Evolutionary conservation across 2,797 vertebrate genomes (phyloP).

Genomic region (Protosalanx chinensis): DNA sequence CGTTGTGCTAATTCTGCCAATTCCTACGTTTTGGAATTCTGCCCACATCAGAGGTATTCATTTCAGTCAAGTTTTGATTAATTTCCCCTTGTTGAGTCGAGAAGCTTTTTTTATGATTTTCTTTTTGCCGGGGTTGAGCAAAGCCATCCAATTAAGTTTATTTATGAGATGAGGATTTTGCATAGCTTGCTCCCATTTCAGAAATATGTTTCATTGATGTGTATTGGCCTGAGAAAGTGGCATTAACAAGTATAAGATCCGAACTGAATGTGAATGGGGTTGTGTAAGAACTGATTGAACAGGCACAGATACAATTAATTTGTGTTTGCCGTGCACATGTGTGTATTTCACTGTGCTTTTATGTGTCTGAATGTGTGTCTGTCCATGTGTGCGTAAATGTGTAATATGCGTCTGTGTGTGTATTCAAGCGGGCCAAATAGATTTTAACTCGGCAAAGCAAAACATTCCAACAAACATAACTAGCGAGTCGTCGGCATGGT

Average conservation of each 20-base stretch:
- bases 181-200: slow-evolving; percentile 9
- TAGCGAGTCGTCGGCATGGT: too few relatives aligned
- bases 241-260: slow-evolving; percentile 16
- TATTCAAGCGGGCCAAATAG: background rate
- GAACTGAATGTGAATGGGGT: slow-evolving; percentile 3
- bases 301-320: slow-evolving; percentile 2
- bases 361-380: background rate
- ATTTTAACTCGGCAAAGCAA: too few relatives aligned
- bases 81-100: slow-evolving; percentile 14
- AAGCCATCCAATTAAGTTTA: slow-evolving; percentile 30
- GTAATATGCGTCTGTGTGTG: background rate
- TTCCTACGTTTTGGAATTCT: slow-evolving; percentile 22
- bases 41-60: slow-evolving; percentile 24
- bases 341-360: background rate
- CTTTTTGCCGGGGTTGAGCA: background rate
- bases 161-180: slow-evolving; percentile 26
- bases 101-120: slow-evolving; percentile 8
- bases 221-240: slow-evolving; percentile 7
- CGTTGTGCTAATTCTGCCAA: slow-evolving; percentile 26
- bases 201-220: slow-evolving; percentile 12
- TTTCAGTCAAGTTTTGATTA: slow-evolving; percentile 31
- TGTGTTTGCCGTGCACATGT: background rate
- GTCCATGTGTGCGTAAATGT: background rate
- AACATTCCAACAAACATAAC: too few relatives aligned
- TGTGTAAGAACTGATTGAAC: slow-evolving; percentile 8